Conservation (phyloP, 2,797 vertebrate genomes). For the Tadarida brasiliensis region DNA sequence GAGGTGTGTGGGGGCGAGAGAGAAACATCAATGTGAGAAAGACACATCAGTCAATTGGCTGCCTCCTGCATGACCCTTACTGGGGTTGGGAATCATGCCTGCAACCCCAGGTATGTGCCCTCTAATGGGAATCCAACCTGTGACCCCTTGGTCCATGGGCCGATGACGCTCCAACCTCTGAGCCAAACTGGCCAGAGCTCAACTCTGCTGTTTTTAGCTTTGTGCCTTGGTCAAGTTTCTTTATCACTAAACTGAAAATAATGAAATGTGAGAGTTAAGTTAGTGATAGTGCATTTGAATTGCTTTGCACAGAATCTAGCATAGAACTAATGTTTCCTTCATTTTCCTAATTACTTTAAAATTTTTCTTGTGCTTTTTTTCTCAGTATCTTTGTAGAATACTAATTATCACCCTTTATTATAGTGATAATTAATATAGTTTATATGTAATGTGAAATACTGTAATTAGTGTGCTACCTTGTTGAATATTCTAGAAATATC, state of each 20-base stretch:
- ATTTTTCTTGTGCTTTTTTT: neutral
- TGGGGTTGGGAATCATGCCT: no score
- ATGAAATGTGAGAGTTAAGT: constrained; percentile 54
- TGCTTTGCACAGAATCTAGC: constrained; percentile 3
- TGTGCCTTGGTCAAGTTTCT: constrained; percentile 31
- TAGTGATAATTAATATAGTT: neutral
- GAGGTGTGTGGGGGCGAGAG: no score
- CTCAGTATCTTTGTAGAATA: constrained; percentile 10
- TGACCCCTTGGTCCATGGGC: no score
- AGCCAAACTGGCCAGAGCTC: neutral
- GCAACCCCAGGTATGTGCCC: no score
- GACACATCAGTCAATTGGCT: no score
- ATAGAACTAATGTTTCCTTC: neutral
- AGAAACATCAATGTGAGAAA: no score
- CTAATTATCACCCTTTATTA: neutral
- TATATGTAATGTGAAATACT: neutral
- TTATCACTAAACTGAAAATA: constrained; percentile 42
- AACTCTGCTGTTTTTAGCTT: neutral
- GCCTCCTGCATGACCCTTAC: no score
- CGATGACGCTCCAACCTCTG: no score
- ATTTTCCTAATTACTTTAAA: constrained; percentile 40
- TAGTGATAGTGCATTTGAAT: neutral
- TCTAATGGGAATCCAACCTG: no score
- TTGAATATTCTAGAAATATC: constrained; percentile 19
- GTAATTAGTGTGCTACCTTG: neutral